Conservation (phyloP, 2,888 invertebrate genomes). For the Agrypnus murinus region DNA sequence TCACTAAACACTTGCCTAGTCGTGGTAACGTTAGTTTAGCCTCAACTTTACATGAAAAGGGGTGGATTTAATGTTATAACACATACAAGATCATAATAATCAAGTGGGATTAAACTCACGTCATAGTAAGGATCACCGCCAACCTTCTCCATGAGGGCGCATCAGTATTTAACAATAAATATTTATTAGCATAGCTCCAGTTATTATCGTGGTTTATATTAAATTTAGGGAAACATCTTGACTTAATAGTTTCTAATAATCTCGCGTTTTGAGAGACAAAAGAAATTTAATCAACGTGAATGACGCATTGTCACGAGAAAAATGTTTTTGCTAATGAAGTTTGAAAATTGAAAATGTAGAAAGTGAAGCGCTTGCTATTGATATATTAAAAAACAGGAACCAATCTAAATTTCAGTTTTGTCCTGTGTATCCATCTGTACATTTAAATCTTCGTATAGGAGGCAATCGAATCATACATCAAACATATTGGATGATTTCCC, state of each 20-base stretch:
- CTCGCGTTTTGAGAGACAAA: no score
- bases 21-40: slow-evolving; percentile 10
- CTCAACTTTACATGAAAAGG: slow-evolving; percentile 3
- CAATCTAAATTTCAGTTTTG: slow-evolving; percentile 10
- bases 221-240: background rate
- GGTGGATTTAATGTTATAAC: slow-evolving; percentile 13
- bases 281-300: no score
- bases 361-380: no score
- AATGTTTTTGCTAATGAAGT: no score
- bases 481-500: slow-evolving; percentile 33
- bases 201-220: slow-evolving; percentile 1
- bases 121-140: slow-evolving; percentile 3
- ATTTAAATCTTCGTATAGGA: slow-evolving; percentile 22
- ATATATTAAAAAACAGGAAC: background rate
- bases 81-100: slow-evolving; percentile 25
- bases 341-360: no score
- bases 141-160: slow-evolving; percentile 1
- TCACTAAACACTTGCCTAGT: slow-evolving; percentile 14
- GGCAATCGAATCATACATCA: slow-evolving; percentile 32
- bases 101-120: slow-evolving; percentile 15
- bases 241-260: background rate
- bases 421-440: slow-evolving; percentile 16
- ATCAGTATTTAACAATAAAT: slow-evolving; percentile 9
- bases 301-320: no score
- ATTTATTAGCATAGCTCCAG: slow-evolving; percentile 13